Evolutionary conservation across 2,888 invertebrate species (phyloP).

Genomic region (Rhingia rostrata): DNA sequence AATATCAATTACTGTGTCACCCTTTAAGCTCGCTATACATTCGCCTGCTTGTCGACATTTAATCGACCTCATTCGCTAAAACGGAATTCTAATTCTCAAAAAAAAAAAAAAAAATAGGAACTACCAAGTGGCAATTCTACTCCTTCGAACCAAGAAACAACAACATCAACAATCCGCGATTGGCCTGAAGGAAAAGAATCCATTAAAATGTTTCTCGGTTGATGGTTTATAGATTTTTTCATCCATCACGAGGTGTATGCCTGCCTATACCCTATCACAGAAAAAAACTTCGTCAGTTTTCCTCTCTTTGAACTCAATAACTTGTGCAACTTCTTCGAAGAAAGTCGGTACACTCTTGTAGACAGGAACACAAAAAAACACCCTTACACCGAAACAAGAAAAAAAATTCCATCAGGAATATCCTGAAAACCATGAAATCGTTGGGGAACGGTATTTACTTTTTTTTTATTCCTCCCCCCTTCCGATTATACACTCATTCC

Average conservation of each 20-base stretch:
- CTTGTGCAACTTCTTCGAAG: slow-evolving; percentile 28
- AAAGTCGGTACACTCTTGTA: neutral
- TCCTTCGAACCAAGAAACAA: slow-evolving; percentile 18
- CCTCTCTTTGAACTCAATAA: slow-evolving; percentile 30
- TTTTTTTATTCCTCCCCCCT: neutral
- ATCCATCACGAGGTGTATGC: neutral
- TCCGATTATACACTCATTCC: neutral
- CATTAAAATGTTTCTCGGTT: slow-evolving; percentile 68
- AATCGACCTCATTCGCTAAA: slow-evolving; percentile 35
- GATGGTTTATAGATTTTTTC: slow-evolving; percentile 64
- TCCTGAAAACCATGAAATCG: slow-evolving; percentile 24
- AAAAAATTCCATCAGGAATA: slow-evolving; percentile 29
- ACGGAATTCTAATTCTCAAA: slow-evolving; percentile 1
- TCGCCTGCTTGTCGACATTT: slow-evolving; percentile 16
- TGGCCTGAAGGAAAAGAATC: slow-evolving; percentile 58
- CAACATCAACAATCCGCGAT: slow-evolving; percentile 35
- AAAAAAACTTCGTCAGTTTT: slow-evolving; percentile 18
- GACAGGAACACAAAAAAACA: neutral
- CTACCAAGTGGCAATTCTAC: slow-evolving; percentile 29
- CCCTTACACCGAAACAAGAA: neutral
- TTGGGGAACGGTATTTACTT: slow-evolving; percentile 3
- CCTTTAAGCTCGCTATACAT: neutral
- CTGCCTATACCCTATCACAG: neutral
- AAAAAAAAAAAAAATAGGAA: neutral
- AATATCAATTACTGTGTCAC: slow-evolving; percentile 16